Conservation (phyloP, 2,797 vertebrate genomes). For the Decapterus maruadsi region DNA sequence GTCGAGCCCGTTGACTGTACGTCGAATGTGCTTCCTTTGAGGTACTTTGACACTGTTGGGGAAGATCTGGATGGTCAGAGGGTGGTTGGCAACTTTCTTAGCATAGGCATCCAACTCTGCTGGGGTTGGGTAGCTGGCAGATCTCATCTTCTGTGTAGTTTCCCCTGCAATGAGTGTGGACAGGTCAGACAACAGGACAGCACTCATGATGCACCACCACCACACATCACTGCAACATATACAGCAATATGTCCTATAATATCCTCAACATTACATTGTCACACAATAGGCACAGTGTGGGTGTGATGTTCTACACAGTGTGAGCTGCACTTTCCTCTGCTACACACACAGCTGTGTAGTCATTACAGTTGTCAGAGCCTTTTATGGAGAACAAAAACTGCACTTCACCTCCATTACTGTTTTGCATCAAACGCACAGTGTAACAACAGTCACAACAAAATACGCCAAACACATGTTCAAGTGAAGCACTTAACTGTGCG, state of each 20-base stretch:
- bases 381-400: constrained; percentile 2
- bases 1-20: constrained; percentile 97
- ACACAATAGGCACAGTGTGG: background rate
- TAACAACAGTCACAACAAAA: background rate
- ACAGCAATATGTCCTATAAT: background rate
- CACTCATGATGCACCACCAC: background rate
- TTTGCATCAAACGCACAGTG: background rate
- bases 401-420: background rate
- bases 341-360: background rate
- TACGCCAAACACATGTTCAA: background rate
- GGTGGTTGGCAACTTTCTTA: constrained; percentile 96
- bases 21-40: constrained; percentile 96
- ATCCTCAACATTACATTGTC: background rate
- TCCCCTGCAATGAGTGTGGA: constrained; percentile 78
- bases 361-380: background rate
- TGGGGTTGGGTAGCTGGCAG: constrained; percentile 94
- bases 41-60: constrained; percentile 97
- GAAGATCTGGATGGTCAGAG: constrained; percentile 98
- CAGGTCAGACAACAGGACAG: constrained; percentile 35
- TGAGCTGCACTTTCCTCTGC: background rate
- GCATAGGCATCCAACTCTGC: constrained; percentile 98
- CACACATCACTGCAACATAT: background rate
- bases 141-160: constrained; percentile 91
- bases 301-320: background rate
- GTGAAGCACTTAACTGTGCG: background rate